phyloP scores from a whole-genome alignment of 2,888 invertebrate genomes.

The Aspidiotus destructor region DNA sequence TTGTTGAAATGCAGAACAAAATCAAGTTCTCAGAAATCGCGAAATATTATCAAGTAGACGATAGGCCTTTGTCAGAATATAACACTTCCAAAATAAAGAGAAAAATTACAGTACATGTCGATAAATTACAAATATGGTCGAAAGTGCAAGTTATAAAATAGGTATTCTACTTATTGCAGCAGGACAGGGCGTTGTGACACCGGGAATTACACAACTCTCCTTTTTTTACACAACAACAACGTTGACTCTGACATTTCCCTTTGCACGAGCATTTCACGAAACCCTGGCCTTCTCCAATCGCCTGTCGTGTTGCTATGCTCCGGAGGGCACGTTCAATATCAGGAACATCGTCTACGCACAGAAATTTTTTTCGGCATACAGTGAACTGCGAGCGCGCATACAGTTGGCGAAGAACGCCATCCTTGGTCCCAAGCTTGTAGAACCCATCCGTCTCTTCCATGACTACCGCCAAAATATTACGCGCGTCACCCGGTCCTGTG shows the following conservation, averaged over 20 bases:
- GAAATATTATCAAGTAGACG: too few species aligned
- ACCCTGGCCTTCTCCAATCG: conserved; percentile 1
- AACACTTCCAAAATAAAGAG: too few species aligned
- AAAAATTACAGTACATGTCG: too few species aligned
- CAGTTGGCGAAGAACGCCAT: conserved; percentile 5
- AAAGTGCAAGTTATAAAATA: too few species aligned
- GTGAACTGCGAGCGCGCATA: conserved; percentile 6
- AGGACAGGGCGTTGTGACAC: not conserved
- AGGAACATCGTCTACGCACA: conserved; percentile 12
- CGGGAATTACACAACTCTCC: conserved; percentile 11
- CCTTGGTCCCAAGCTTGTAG: conserved; percentile 9
- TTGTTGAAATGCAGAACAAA: too few species aligned
- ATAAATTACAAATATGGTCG: too few species aligned
- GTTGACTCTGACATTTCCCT: conserved; percentile 4
- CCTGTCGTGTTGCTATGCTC: not conserved
- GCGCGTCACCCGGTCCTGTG: not conserved
- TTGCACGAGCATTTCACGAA: conserved; percentile 5
- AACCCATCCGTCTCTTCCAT: conserved; percentile 7
- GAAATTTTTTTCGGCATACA: too few species aligned
- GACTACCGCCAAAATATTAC: not conserved
- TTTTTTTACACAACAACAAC: not conserved
- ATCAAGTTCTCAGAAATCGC: too few species aligned
- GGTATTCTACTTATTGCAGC: too few species aligned
- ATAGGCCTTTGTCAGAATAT: too few species aligned
- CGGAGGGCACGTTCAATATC: conserved; percentile 7